Evolutionary conservation across 1,140 invertebrate species (phyloP).

Genomic region (Geopemphigus sp.): DNA sequence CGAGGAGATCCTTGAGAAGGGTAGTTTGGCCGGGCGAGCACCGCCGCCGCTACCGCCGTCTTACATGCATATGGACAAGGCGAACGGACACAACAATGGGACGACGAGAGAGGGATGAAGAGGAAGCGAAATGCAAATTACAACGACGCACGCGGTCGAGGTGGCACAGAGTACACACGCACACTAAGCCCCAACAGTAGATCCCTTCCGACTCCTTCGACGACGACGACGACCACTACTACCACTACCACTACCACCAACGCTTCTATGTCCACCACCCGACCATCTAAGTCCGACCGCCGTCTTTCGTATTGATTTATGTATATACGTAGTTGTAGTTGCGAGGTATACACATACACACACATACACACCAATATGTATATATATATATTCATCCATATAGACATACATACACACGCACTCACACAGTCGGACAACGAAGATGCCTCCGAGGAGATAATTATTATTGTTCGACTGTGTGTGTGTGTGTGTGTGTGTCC

Average conservation of each 20-base stretch:
- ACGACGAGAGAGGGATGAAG: slow-evolving; percentile 15
- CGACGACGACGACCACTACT: too few species aligned
- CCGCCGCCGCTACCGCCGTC: slow-evolving; percentile 35
- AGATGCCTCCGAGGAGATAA: slow-evolving; percentile 51
- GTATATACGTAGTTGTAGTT: slow-evolving; percentile 33
- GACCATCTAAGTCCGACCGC: too few species aligned
- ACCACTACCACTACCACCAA: background rate
- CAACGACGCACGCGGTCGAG: slow-evolving; percentile 46
- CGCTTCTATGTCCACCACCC: background rate
- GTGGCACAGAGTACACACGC: slow-evolving; percentile 31
- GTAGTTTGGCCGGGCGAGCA: slow-evolving; percentile 43
- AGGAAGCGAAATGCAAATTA: slow-evolving; percentile 51
- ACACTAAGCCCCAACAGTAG: slow-evolving; percentile 26
- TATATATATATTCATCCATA: too few species aligned
- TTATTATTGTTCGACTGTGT: slow-evolving; percentile 51
- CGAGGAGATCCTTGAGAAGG: slow-evolving; percentile 36
- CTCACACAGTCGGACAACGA: slow-evolving; percentile 23
- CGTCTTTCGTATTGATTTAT: slow-evolving; percentile 51
- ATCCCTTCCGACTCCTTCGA: slow-evolving; percentile 46
- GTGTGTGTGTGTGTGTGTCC: background rate
- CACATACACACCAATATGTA: too few species aligned
- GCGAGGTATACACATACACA: slow-evolving; percentile 21
- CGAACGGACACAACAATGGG: slow-evolving; percentile 47
- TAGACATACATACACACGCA: slow-evolving; percentile 9
- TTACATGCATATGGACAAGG: slow-evolving; percentile 51